Base-by-base conservation (phyloP, 2,888 invertebrate genomes). In the Esperia sulphurella region DNA sequence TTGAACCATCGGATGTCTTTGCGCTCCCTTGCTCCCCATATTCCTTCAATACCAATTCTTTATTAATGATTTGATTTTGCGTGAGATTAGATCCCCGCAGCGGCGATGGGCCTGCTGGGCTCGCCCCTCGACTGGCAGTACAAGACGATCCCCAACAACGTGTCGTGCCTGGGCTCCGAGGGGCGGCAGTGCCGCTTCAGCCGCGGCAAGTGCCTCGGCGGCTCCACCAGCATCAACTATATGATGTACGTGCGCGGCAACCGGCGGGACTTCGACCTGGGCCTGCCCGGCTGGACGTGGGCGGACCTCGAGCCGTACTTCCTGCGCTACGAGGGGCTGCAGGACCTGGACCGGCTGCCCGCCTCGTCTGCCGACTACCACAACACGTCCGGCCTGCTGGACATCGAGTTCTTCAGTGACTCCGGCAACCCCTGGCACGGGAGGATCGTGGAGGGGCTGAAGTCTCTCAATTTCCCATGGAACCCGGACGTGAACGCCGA, bases 211-310 rank as follows among this genome's bases (percentile, higher is more conserved):
- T 72, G 76, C 29, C 75, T 84, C 45, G 84, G 84, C 0, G 84
- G 84, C 43, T 82, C 84, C 52, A 76, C 81, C 46, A 68, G 68
- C 57, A 75, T 77, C 55, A 85, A 85, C 63, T 71, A 72, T 58
- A 80, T 84, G 83, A 53, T 83, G 52, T 81, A 80, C 61, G 66
- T 70, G 1, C 74, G 84, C 31, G 84, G 84, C 2, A 73, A 71
- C 50, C 65, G 61, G 0, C 41, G 8, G 0, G 83, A 83, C 60
- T 82, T 72, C 44, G 62, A 69, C 7, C 65, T 71, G 21, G 47
- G 53, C 41, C 47, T 74, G 14, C 53, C 75, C 1, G 80, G 74
- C 7, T 85, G 85, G 85, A 54, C 61, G 14, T 83, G 76, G 77
- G 43, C 61, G 0, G 71, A 79, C 31, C 48, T 84, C 1, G 49